Percentiles rank a stretch among this genome's conserved stretches.
These are phyloP conservation scores for Coleophora flavipennella DNA, from an alignment of 2,888 invertebrate species.

Conservation along the genomic window DNA sequence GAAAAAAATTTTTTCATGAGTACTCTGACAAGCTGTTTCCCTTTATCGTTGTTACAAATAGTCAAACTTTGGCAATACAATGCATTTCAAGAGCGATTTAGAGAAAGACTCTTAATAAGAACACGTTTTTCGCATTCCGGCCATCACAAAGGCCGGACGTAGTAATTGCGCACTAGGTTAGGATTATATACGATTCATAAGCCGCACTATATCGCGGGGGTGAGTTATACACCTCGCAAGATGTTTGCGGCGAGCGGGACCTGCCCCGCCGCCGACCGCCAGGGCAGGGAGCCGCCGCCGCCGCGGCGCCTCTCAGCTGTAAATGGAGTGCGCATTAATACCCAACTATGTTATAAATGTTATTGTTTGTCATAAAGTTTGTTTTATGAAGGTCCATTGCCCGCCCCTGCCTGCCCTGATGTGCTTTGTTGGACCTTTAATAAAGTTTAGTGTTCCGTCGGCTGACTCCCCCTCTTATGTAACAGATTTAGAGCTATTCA, in stretches of 20 bases:
- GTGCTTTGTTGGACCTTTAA: constrained; percentile 47
- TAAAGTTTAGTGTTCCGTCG: constrained; percentile 48
- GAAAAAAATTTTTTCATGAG: too few relatives aligned
- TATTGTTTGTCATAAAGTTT: constrained; percentile 68
- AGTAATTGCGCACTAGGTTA: constrained; percentile 32
- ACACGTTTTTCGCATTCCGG: constrained; percentile 7
- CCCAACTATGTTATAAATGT: constrained; percentile 66
- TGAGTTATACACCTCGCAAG: constrained; percentile 29
- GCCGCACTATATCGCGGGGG: constrained; percentile 23
- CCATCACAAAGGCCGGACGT: constrained; percentile 18
- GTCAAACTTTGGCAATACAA: constrained; percentile 7
- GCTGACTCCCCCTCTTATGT: constrained; percentile 6
- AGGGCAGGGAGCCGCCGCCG: constrained; percentile 34
- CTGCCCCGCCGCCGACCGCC: constrained; percentile 34
- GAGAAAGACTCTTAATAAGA: constrained; percentile 21
- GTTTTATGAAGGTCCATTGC: constrained; percentile 59
- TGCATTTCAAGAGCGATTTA: constrained; percentile 9
- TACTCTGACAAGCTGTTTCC: constrained; percentile 20
- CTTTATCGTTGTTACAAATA: constrained; percentile 29
- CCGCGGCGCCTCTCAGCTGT: constrained; percentile 47
- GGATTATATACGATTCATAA: constrained; percentile 36
- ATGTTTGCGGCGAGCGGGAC: constrained; percentile 30
- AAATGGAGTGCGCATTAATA: constrained; percentile 64
- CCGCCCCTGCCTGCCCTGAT: constrained; percentile 31
- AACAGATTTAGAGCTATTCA: too few relatives aligned